Conservation (phyloP, 2,797 vertebrate genomes). For the Morelia viridis region DNA sequence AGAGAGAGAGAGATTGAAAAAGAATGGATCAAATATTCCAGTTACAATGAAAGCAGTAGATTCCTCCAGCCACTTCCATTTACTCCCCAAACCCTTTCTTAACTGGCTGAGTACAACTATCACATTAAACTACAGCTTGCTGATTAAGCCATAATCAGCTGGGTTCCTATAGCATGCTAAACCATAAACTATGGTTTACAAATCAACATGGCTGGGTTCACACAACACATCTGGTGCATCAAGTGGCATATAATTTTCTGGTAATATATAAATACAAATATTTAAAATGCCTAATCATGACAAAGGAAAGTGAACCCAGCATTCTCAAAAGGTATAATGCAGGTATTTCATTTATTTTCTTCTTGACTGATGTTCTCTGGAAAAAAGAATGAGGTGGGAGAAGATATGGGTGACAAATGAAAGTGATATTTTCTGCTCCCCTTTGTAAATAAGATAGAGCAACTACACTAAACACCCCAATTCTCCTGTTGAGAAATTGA, state of each 20-base stretch:
- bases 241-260: not conserved
- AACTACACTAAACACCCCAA: not conserved
- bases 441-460: not conserved
- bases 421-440: not conserved
- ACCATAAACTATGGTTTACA: not conserved
- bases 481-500: not conserved
- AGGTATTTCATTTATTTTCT: not conserved
- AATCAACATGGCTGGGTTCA: not conserved
- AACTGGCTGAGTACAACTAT: not conserved
- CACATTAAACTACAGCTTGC: not conserved
- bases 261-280: not conserved
- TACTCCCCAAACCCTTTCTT: not conserved
- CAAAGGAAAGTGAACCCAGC: not conserved
- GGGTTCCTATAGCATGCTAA: not conserved
- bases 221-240: not conserved
- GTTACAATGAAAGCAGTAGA: not conserved
- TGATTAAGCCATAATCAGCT: not conserved
- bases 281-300: not conserved
- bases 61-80: not conserved
- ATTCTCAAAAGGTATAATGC: not conserved
- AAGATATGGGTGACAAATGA: too few species aligned
- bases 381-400: not conserved
- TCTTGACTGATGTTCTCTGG: not conserved
- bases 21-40: not conserved
- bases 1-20: not conserved